Evolutionary conservation across 2,113 vertebrate species (phyloP), one percentile per base, ranked within the genome.

Genomic region (Toxotes chatareus): DNA sequence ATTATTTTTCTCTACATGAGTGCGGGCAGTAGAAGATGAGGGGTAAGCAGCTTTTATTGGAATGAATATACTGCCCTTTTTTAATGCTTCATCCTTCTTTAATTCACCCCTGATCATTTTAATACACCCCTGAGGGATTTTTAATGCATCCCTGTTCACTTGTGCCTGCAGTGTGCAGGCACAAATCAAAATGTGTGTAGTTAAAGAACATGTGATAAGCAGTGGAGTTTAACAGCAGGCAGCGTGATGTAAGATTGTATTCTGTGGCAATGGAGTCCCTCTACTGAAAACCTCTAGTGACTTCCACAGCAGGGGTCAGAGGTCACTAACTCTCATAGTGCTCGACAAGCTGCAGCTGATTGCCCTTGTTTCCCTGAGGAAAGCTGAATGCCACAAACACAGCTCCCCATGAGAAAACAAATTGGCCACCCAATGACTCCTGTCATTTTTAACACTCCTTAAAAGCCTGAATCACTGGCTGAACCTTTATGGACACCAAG

Each of bases 371-470:
- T 89, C 86, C 83, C 74, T 1, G 23, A 86, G 79, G 86, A 88
- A 86, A 85, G 76, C 71, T 19, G 38, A 80, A 73, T 55, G 73
- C 85, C 80, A 88, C 89, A 89, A 91, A 88, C 89, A 88, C 79
- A 42, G 79, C 66, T 61, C 40, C 90, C 88, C 90, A 56, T 46
- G 86, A 82, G 89, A 74, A 90, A 87, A 93, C 80, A 91, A 90
- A 90, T 89, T 87, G 90, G 88, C 83, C 64, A 40, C 76, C 80
- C 74, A 86, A 36, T 89, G 86, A 89, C 86, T 86, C 75, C 79
- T 89, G 86, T 92, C 89, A 90, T 87, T 88, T 86, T 79, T 62
- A 92, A 83, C 77, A 79, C 78, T 88, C 72, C 68, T 91, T 85
- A 89, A 91, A 77, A 86, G 73, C 80, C 73, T 13, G 59, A 87